These are phyloP conservation scores for Tarsius wallacei DNA, from an alignment of 2,797 vertebrate genomes.

Conservation along the genomic window DNA sequence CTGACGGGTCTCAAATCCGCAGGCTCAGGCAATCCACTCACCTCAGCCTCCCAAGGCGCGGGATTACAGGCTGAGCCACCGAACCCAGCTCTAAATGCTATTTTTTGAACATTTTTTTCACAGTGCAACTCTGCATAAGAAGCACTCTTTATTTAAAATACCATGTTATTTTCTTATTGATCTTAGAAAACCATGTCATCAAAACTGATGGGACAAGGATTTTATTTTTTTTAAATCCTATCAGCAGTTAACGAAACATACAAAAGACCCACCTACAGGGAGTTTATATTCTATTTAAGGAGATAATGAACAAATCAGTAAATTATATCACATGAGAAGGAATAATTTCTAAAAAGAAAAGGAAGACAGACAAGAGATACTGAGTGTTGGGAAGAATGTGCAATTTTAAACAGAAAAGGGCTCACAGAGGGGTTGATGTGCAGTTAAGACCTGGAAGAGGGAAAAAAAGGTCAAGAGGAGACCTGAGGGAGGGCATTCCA, in stretches of 20 bases:
- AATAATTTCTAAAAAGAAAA: background rate
- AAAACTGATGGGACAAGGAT: background rate
- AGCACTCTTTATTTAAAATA: slow-evolving; percentile 5
- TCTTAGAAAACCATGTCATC: background rate
- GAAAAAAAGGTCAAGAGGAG: background rate
- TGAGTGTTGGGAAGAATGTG: background rate
- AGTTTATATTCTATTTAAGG: background rate
- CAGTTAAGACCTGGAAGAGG: background rate
- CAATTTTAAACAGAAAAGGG: background rate
- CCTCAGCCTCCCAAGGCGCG: too few relatives aligned
- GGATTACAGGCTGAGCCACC: too few relatives aligned
- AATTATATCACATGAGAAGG: background rate
- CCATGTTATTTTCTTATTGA: background rate
- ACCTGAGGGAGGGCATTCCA: background rate
- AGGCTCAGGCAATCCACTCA: too few relatives aligned
- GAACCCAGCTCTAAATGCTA: background rate
- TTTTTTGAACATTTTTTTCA: slow-evolving; percentile 3
- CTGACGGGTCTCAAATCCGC: too few relatives aligned
- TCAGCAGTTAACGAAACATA: background rate
- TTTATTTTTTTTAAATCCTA: background rate
- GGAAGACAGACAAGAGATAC: background rate
- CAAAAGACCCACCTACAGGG: background rate
- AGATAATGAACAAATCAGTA: background rate
- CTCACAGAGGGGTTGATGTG: background rate
- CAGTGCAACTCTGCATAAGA: background rate